These are phyloP conservation scores for Epizoanthus illoricatus DNA, from an alignment of 92 coral and sea anemone species.

Conservation along the genomic window DNA sequence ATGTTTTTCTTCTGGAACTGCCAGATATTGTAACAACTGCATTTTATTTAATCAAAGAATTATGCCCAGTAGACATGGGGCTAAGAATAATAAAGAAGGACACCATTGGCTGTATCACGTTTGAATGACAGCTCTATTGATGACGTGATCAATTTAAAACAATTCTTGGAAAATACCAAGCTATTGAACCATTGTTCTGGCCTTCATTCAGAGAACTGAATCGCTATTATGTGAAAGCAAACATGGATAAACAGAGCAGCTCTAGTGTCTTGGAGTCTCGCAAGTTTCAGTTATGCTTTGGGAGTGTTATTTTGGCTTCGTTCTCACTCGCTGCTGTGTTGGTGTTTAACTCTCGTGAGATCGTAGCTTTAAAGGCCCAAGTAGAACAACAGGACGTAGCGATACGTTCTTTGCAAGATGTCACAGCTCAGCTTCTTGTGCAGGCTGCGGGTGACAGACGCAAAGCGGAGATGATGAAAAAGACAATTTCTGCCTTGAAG, in stretches of 20 bases:
- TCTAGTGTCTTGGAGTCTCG: neutral
- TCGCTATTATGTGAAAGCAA: constrained; percentile 17
- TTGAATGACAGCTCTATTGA: constrained; percentile 25
- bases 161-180: constrained; percentile 32
- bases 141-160: constrained; percentile 23
- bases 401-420: constrained; percentile 36
- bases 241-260: constrained; percentile 1
- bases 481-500: neutral
- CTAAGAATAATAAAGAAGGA: neutral
- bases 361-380: constrained; percentile 37
- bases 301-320: neutral
- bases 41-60: neutral
- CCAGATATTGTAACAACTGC: constrained; percentile 16
- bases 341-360: constrained; percentile 18
- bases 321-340: neutral
- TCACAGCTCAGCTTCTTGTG: constrained; percentile 53
- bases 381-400: constrained; percentile 44
- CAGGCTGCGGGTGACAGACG: constrained; percentile 42
- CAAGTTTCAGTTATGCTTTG: neutral
- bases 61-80: neutral
- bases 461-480: neutral
- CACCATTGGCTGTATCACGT: neutral
- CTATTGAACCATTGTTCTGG: constrained; percentile 3
- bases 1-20: neutral
- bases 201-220: neutral